Percentiles rank a stretch among this genome's conserved stretches.
Conservation (phyloP, 2,113 vertebrate genomes). For the Pollachius pollachius region DNA sequence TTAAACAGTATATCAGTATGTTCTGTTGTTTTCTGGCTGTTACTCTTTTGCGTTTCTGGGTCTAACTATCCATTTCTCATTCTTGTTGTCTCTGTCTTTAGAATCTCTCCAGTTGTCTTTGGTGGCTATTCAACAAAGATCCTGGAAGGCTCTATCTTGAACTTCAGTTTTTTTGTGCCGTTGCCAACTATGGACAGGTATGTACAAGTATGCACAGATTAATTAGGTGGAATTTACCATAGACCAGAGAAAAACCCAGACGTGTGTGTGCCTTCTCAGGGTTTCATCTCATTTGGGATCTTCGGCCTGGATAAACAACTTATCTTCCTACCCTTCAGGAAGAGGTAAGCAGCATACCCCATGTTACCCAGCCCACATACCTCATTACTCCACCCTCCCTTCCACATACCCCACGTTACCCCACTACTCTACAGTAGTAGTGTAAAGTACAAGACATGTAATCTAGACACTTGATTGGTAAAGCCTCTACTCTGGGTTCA, state of each 20-base stretch:
- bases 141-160: slow-evolving; percentile 94
- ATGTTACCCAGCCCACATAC: no score
- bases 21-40: background rate
- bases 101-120: slow-evolving; percentile 96
- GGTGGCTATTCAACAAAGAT: slow-evolving; percentile 94
- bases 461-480: no score
- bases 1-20: background rate
- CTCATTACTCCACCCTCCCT: no score
- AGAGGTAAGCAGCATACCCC: slow-evolving; percentile 75
- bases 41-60: no score
- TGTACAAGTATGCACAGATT: background rate
- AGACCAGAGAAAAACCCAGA: background rate
- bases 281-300: slow-evolving; percentile 93
- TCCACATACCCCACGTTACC: no score
- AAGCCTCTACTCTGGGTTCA: no score
- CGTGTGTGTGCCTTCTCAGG: slow-evolving; percentile 64
- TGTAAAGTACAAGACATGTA: no score
- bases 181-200: slow-evolving; percentile 98
- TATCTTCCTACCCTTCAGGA: slow-evolving; percentile 93
- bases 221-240: background rate
- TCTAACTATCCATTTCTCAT: background rate
- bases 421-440: no score
- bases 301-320: slow-evolving; percentile 96
- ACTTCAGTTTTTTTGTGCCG: slow-evolving; percentile 95
- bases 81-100: slow-evolving; percentile 48